A percentile compares a stretch with the other conserved stretches of the same genome.
phyloP scores from a whole-genome alignment of 2,113 vertebrate genomes.

The Cyphomyrus plagiostoma region DNA sequence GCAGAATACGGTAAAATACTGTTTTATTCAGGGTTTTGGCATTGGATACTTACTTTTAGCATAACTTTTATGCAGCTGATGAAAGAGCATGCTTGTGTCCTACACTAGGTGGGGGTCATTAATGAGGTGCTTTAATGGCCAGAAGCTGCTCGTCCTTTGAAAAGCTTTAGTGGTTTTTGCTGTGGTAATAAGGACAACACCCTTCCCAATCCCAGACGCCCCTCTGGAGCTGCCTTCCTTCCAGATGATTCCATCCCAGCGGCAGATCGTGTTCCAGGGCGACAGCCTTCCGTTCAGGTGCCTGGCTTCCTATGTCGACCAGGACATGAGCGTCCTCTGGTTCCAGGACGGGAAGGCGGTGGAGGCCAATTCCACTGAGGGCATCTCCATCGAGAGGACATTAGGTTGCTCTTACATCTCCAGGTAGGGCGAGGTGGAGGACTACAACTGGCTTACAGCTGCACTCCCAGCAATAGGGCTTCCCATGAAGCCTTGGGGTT shows the following conservation, averaged over 20 bases:
- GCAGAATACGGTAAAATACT: background rate
- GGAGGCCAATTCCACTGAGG: constrained; percentile 79
- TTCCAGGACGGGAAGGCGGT: constrained; percentile 91
- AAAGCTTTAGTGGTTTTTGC: background rate
- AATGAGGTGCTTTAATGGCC: background rate
- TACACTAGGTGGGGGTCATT: background rate
- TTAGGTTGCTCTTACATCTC: constrained; percentile 92
- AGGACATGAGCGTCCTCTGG: constrained; percentile 96
- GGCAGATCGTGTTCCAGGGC: constrained; percentile 92
- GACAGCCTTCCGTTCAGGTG: constrained; percentile 95
- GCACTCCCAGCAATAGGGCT: background rate
- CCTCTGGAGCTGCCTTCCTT: constrained; percentile 90
- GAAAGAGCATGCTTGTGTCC: background rate
- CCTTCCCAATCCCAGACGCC: constrained; percentile 61
- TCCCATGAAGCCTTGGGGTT: background rate
- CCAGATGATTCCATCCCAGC: constrained; percentile 89
- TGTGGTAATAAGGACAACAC: background rate
- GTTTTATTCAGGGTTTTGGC: background rate
- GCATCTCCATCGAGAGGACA: constrained; percentile 89
- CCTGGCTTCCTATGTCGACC: constrained; percentile 86
- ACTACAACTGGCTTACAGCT: background rate
- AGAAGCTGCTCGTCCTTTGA: background rate
- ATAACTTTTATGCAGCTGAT: background rate
- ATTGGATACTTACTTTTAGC: background rate
- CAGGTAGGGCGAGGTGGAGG: constrained; percentile 60